Base-by-base conservation (phyloP, 2,888 invertebrate genomes). In the Xanthia icteritia region DNA sequence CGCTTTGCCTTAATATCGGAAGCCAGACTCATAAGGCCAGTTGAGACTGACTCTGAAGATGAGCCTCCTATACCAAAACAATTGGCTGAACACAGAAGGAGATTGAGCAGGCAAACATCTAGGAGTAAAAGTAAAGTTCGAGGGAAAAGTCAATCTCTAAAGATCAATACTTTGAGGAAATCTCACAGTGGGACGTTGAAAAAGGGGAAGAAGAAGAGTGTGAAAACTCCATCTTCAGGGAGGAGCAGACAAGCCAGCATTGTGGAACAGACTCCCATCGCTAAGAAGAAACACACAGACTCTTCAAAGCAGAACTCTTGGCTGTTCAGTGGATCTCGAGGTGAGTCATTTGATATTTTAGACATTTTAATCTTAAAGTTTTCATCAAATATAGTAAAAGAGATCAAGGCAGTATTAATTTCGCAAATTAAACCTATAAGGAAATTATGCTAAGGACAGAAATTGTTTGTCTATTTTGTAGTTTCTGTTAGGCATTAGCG, bases 161-260 rank as follows among this genome's bases (percentile, higher is more conserved):
- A 95, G 92, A 93, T 96, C 11, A 96, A 95, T 72, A 96, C 96
- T 0, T 79, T 96, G 27, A 92, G 96, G 63, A 96, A 96, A 84
- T 95, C 95, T 42, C 96, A 96, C 70, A 96, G 96, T 61, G 96
- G 96, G 2, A 96, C 96, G 0, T 89, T 96, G 76, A 96, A 96
- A 87, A 96, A 96, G 76, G 92, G 91, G 0, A 96, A 96, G 79
- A 96, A 96, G 92, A 96, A 96, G 87, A 93, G 90, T 76, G 86
- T 90, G 0, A 96, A 96, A 79, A 91, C 94, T 17, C 94, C 96
- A 13, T 82, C 93, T 17, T 72, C 87, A 31, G 91, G 92, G 0
- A 93, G 96, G 76, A 96, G 96, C 77, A 90, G 96, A 63, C 96
- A 96, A 87, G 91, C 96, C 2, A 96, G 96, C 74, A 92, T 96